These are phyloP conservation scores for Lasioglossum morio DNA, from an alignment of 2,888 invertebrate species.

Conservation along the genomic window DNA sequence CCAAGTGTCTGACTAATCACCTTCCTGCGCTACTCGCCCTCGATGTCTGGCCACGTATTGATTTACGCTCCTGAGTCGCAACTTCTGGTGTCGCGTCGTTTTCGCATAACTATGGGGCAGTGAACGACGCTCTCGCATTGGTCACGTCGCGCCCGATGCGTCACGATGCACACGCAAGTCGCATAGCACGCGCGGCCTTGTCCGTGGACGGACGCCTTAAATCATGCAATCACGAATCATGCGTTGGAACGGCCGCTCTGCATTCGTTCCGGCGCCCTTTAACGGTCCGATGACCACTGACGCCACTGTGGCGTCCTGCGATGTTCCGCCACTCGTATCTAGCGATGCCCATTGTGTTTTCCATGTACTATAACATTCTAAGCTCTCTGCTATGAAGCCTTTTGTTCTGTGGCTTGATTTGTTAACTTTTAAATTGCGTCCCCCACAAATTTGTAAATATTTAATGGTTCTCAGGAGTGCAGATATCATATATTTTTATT, in stretches of 20 bases:
- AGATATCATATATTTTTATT: too few relatives aligned
- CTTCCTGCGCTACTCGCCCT: constrained; percentile 11
- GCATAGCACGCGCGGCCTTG: constrained; percentile 51
- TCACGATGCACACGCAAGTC: constrained; percentile 38
- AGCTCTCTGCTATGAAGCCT: neutral
- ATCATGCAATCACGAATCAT: constrained; percentile 44
- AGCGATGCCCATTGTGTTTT: neutral
- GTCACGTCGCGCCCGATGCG: constrained; percentile 9
- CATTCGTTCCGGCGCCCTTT: neutral
- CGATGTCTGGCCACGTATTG: constrained; percentile 14
- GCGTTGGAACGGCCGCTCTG: neutral
- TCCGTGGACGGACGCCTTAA: constrained; percentile 52
- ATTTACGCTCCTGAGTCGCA: constrained; percentile 17
- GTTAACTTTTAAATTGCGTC: neutral
- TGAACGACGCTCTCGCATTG: neutral
- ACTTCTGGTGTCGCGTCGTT: constrained; percentile 11
- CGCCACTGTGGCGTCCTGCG: neutral
- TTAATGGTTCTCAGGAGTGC: too few relatives aligned
- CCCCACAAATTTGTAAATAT: too few relatives aligned
- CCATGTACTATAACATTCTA: neutral
- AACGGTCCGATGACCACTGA: neutral
- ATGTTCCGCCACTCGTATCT: neutral
- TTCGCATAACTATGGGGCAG: neutral
- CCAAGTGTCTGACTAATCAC: constrained; percentile 26
- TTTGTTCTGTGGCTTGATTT: neutral